Evolutionary conservation across 2,888 invertebrate species (phyloP), one percentile per base, ranked within the genome.

Genomic region (Pheosia gnoma): DNA sequence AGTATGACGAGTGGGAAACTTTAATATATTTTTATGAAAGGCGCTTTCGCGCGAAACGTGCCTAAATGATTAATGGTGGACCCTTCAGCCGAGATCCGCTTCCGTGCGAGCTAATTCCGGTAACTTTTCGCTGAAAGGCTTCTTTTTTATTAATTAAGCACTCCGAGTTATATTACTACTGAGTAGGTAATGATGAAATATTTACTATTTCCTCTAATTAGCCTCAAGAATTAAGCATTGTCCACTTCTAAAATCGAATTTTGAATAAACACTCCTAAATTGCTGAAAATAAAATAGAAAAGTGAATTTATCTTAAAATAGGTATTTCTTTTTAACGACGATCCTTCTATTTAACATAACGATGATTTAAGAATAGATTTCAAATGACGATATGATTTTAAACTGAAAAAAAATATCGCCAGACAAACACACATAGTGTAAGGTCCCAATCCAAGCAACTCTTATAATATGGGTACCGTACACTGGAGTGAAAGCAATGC

Each of bases 1-100:
- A 78, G 81, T 81, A 85, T 86, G 85, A 86, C 84, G 86, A 80
- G 84, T 81, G 77, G 82, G 79, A 87, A 90, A 88, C 80, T 89
- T 89, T 89, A 89, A 90, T 90, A 90, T 87, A 88, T 90, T 88
- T 88, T 89, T 87, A 87, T 88, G 87, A 87, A 90, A 89, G 82
- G 83, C 85, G 74, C 88, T 89, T 88, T 85, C 84, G 85, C 84
- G 86, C 81, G 81, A 82, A 85, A 80, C 82, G 80, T 81, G 81
- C 2, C 25, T 2, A 25, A 84, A 88, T 92, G 92, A 92, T 92
- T 89, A 91, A 92, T 91, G 82, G 80, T 71, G 79, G 85, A 82
- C 87, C 88, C 88, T 88, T 87, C 86, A 88, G 76, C 79, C 78
- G 79, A 74, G 83, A 82, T 85, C 79, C 83, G 81, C 81, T 82